These are phyloP conservation scores for Cataglyphis rosenhaueri DNA, from an alignment of 2,888 invertebrate genomes.

Conservation along the genomic window DNA sequence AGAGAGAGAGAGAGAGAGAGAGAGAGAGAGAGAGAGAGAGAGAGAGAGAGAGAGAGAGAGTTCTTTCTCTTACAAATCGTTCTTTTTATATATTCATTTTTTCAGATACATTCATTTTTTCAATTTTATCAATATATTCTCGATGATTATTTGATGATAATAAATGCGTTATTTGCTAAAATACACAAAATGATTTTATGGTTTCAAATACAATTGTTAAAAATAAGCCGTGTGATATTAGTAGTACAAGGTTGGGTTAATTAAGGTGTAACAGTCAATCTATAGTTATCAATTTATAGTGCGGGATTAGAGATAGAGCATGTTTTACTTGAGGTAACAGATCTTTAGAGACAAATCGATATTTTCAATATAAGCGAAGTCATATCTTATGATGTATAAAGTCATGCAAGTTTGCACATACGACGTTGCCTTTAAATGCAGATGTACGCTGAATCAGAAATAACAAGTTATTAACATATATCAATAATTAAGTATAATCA, in stretches of 20 bases:
- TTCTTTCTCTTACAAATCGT: too few species aligned
- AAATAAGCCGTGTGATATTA: neutral
- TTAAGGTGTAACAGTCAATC: conserved; percentile 27
- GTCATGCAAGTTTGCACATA: neutral
- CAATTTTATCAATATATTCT: neutral
- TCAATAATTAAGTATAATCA: neutral
- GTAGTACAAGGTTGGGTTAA: conserved; percentile 33
- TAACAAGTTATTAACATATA: neutral
- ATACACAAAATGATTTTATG: neutral
- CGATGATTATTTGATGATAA: neutral
- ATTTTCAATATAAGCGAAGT: neutral
- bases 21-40: neutral
- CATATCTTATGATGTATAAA: neutral
- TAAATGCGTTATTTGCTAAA: neutral
- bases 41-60: neutral
- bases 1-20: neutral
- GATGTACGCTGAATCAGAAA: neutral
- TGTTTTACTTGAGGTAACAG: neutral
- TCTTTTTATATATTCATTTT: neutral
- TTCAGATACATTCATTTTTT: neutral
- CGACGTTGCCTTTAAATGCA: neutral
- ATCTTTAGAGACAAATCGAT: conserved; percentile 1
- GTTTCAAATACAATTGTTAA: neutral
- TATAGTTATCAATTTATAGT: conserved; percentile 31
- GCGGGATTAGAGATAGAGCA: neutral